phyloP scores from a whole-genome alignment of 2,113 vertebrate genomes.

The Podarcis muralis region DNA sequence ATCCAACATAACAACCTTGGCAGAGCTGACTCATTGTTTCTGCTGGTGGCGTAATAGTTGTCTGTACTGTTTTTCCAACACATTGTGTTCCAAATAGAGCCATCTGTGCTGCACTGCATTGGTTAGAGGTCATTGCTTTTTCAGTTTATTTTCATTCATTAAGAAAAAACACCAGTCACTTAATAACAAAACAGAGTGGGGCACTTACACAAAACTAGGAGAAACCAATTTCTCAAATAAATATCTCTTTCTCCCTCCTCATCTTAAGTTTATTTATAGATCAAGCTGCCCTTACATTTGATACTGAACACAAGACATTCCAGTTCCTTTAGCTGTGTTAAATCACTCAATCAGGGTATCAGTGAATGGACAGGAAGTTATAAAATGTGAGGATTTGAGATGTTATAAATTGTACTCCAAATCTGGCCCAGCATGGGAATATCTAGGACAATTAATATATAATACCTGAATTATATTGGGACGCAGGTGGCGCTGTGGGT shows the following conservation, averaged over 20 bases:
- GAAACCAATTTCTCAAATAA: not conserved
- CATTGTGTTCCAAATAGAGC: constrained; percentile 25
- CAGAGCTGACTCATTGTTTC: constrained; percentile 57
- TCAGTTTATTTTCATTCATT: not conserved
- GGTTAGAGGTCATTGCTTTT: constrained; percentile 39
- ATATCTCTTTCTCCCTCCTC: constrained; percentile 1
- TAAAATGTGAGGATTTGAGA: not conserved
- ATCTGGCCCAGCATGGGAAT: not conserved
- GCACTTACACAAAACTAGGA: not conserved
- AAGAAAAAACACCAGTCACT: not conserved
- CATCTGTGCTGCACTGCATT: constrained; percentile 38
- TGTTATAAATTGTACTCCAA: not conserved
- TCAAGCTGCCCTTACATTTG: constrained; percentile 15
- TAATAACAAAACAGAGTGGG: not conserved
- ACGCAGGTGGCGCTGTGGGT: too few relatives aligned
- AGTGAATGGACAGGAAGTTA: not conserved
- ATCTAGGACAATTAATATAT: not conserved
- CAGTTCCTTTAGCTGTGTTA: constrained; percentile 19
- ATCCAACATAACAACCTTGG: constrained; percentile 53
- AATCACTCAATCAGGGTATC: not conserved
- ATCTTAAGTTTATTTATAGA: constrained; percentile 17
- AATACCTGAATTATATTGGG: not conserved
- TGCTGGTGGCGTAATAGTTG: constrained; percentile 55
- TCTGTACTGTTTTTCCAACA: constrained; percentile 37
- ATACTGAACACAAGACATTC: constrained; percentile 17